Evolutionary conservation across 2,888 invertebrate species (phyloP), one percentile per base, ranked within the genome.

Genomic region (Troilus luridus): DNA sequence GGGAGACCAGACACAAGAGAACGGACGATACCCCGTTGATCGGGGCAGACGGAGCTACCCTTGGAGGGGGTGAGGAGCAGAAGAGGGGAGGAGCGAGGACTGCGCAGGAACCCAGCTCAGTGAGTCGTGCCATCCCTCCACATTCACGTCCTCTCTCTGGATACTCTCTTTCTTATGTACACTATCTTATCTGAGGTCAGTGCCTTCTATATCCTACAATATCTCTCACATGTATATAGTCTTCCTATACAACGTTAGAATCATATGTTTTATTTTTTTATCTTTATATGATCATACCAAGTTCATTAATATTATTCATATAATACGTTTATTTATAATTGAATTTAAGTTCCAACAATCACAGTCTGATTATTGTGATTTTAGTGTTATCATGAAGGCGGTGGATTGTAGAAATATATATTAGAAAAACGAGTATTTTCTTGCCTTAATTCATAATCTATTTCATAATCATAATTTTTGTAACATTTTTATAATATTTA

Each of bases 21-120:
- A 41, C 41, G 85, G 72, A 77, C 72, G 72, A 77, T 77, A 77
- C 72, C 72, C 72, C 72, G 72, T 77, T 77, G 72, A 77, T 77
- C 56, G 85, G 85, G 54, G 19, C 54, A 19, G 67, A 67, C 19
- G 67, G 21, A n/a, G 41, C 85, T 41, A 27, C 85, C 85, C 85
- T 24, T 85, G 85, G 85, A 56, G 56, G 85, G 85, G 85, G 56
- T 56, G 54, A 58, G 85, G n/a, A 11, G 56, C 41, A 56, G 85
- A 10, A 56, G 85, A 58, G 56, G 85, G 85, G 85, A 54, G 56
- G n/a, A 85, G 41, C 21, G n/a, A 56, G n/a, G 56, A n/a, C 56
- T 85, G 85, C 85, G 85, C 85, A 85, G 85, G 54, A 12, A 85
- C 85, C 0, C 8, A 17, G 85, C 85, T 85, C 85, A 85, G 85